These are phyloP conservation scores for Corythoichthys haematopterus DNA, from an alignment of 2,113 vertebrate genomes.

Conservation along the genomic window DNA sequence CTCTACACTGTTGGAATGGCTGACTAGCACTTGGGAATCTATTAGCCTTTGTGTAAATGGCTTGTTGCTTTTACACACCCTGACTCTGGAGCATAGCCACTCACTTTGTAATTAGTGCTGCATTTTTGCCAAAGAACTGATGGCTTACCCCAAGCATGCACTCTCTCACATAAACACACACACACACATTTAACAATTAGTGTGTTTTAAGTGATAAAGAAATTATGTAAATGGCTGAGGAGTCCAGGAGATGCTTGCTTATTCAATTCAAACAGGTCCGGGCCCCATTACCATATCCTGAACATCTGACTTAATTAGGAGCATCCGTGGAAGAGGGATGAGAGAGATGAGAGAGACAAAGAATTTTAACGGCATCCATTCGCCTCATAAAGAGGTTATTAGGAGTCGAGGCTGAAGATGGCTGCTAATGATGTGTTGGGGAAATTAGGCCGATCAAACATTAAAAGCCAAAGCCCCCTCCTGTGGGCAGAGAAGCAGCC, in stretches of 20 bases:
- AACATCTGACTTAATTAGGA: conserved; percentile 99
- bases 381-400: conserved; percentile 99
- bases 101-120: conserved; percentile 92
- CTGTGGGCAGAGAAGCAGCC: conserved; percentile 97
- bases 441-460: conserved; percentile 99
- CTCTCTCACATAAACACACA: conserved; percentile 44
- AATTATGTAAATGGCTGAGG: conserved; percentile 92
- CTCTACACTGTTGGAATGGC: conserved; percentile 55
- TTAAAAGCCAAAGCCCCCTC: conserved; percentile 88
- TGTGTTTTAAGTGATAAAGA: conserved; percentile 96
- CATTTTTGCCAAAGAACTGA: conserved; percentile 58
- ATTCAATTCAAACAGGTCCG: conserved; percentile 87
- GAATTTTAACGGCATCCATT: conserved; percentile 76
- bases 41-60: conserved; percentile 65
- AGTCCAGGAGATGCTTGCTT: conserved; percentile 80
- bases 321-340: conserved; percentile 59
- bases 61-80: conserved; percentile 64
- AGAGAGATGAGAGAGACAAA: conserved; percentile 62
- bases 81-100: conserved; percentile 71
- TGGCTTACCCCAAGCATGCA: conserved; percentile 40
- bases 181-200: conserved; percentile 62
- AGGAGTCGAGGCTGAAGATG: conserved; percentile 90
- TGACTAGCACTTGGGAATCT: conserved; percentile 54
- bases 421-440: conserved; percentile 99
- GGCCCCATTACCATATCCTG: conserved; percentile 95